Evolutionary conservation across 2,113 vertebrate genomes (phyloP), one percentile per base, ranked within the genome.

Genomic region (Cryptomyrus ogoouensis): DNA sequence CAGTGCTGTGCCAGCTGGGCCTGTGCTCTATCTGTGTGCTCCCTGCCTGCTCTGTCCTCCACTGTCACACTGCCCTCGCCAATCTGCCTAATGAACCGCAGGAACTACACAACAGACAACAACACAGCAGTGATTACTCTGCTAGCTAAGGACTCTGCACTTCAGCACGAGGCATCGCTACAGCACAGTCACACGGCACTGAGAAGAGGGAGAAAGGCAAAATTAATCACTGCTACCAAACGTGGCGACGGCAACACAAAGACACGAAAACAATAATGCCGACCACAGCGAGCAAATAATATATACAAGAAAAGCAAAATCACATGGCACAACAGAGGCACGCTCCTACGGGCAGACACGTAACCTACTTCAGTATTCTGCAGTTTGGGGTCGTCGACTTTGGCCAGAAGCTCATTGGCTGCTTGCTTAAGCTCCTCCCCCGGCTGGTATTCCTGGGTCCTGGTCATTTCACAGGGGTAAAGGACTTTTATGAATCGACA

Each of bases 1-100:
- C 98, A 99, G 96, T 97, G 97, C 93, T 99, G 96, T 97, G 98
- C 98, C 97, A 98, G 97, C 92, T 91, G 91, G 95, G 97, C 97
- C 96, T 96, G 97, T 92, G 94, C 93, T 93, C 93, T 96, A 96
- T 96, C 96, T 95, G 94, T 95, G 93, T 95, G 94, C 93, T 94
- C 94, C 95, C 94, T 96, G 94, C 96, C 95, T 96, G 95, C 93
- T 93, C 92, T 96, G 95, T 94, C 96, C 93, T 96, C 96, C 95
- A 97, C 96, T 95, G 96, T 96, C 93, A 97, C 95, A 96, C 94
- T 96, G 93, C 98, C 98, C 96, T 99, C 98, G 95, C 98, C 98
- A 97, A 99, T 98, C 96, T 99, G 98, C 96, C 96, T 98, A 96
- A 99, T 96, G 97, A 99, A 99, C 94, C 96, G 97, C 97, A 99